Evolutionary conservation across 2,113 vertebrate species (phyloP).

Genomic region (Cyanistes caeruleus): DNA sequence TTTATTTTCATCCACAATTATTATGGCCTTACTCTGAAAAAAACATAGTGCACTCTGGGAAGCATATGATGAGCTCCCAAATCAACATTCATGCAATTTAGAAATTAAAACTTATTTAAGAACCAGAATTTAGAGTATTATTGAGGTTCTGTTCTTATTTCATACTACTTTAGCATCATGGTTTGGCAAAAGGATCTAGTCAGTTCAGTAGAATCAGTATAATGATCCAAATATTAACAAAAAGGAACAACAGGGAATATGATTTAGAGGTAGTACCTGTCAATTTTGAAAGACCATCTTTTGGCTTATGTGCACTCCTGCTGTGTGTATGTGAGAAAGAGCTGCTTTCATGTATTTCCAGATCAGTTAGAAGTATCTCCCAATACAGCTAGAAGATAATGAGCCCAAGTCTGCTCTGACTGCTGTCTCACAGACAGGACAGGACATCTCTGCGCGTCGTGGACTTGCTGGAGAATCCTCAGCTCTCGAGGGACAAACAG

Average conservation of each 20-base stretch:
- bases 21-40: background rate
- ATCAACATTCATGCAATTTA: background rate
- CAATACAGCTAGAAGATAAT: background rate
- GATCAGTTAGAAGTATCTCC: background rate
- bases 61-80: background rate
- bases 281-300: background rate
- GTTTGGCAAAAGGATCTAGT: background rate
- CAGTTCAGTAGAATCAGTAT: background rate
- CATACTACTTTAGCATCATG: background rate
- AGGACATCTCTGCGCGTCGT: background rate
- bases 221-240: constrained; percentile 3
- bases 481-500: background rate
- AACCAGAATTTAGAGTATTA: background rate
- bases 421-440: background rate
- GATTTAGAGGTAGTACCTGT: background rate
- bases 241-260: constrained; percentile 17
- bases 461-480: background rate
- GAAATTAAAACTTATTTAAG: constrained; percentile 43
- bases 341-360: background rate
- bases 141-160: background rate
- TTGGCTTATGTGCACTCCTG: background rate
- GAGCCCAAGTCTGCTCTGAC: background rate
- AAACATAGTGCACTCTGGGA: background rate
- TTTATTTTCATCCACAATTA: background rate
- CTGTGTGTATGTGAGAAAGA: background rate